Conservation (phyloP, 2,113 vertebrate species). For the Arvicanthis niloticus region DNA sequence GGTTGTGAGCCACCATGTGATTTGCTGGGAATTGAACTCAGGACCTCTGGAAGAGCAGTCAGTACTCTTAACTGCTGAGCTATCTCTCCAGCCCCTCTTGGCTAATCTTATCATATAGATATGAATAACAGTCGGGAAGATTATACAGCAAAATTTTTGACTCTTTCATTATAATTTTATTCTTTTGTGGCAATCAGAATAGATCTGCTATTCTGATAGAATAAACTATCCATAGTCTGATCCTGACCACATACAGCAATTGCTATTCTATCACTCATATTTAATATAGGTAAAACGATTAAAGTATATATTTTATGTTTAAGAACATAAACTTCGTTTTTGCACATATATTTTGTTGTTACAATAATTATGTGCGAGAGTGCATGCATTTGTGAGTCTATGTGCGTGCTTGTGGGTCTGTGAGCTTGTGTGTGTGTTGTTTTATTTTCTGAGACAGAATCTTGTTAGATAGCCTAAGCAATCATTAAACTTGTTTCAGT, state of each 20-base stretch:
- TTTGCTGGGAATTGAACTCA: too few relatives aligned
- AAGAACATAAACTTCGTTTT: conserved; percentile 1
- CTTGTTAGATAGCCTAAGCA: neutral
- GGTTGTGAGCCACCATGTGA: too few relatives aligned
- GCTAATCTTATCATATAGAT: neutral
- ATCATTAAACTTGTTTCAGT: neutral
- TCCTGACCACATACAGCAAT: neutral
- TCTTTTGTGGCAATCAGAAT: neutral
- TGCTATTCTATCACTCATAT: conserved; percentile 8
- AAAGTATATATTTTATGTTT: neutral
- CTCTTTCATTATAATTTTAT: neutral
- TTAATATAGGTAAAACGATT: conserved; percentile 46
- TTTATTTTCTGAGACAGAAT: neutral
- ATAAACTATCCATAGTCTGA: neutral
- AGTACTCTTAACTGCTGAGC: too few relatives aligned
- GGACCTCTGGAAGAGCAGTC: too few relatives aligned
- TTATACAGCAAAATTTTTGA: neutral
- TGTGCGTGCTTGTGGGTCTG: neutral
- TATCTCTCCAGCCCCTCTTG: neutral
- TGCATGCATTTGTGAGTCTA: neutral
- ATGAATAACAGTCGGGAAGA: neutral
- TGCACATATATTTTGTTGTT: neutral
- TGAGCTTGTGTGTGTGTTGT: neutral
- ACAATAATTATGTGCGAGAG: neutral
- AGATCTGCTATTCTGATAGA: conserved; percentile 1